Percentiles rank a stretch among this genome's conserved stretches.
phyloP scores from a whole-genome alignment of 2,797 vertebrate species.

The Capromys pilorides region DNA sequence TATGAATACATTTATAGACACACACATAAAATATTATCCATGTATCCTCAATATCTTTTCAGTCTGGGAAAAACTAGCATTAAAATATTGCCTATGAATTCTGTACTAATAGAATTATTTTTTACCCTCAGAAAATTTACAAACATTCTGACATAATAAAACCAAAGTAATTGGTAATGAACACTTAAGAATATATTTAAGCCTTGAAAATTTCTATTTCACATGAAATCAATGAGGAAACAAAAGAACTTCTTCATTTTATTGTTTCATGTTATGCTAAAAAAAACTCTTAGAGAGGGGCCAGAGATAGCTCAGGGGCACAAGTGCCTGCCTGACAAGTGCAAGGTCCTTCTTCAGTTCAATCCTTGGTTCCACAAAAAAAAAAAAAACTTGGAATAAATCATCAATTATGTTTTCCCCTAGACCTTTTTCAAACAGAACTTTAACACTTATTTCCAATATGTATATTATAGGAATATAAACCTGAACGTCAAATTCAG shows the following conservation, averaged over 20 bases:
- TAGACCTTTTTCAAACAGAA: neutral
- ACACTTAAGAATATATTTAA: neutral
- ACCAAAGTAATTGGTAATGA: neutral
- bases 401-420: neutral
- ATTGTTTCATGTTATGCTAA: neutral
- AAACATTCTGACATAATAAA: neutral
- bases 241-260: neutral
- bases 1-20: neutral
- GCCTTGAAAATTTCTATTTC: neutral
- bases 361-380: no score
- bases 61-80: neutral
- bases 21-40: neutral
- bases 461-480: neutral
- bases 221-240: neutral
- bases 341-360: no score
- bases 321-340: no score
- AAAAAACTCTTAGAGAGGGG: no score
- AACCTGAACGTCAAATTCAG: neutral
- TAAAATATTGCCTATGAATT: neutral
- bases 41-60: constrained; percentile 13
- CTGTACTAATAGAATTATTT: neutral
- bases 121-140: neutral
- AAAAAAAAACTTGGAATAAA: neutral
- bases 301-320: no score
- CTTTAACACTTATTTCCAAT: neutral